Evolutionary conservation across 1,140 invertebrate genomes (phyloP).

Genomic region (Cydia fagiglandana): DNA sequence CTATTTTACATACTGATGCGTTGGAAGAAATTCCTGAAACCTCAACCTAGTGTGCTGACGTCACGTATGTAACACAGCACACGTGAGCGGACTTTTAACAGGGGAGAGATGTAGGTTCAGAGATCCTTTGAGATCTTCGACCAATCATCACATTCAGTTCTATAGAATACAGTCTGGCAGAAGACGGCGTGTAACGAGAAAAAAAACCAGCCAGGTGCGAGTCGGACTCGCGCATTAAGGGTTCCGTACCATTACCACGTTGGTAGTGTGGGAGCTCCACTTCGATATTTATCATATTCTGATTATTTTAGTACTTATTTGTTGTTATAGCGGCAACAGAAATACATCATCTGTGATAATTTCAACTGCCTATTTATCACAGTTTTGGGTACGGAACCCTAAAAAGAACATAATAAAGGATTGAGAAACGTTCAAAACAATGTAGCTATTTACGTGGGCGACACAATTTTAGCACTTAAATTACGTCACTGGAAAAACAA

Average conservation of each 20-base stretch:
- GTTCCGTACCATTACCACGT: no score
- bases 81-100: constrained; percentile 51
- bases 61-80: constrained; percentile 51
- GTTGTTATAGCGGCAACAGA: no score
- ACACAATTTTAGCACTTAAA: constrained; percentile 41
- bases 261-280: no score
- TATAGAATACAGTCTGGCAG: neutral
- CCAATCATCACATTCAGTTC: constrained; percentile 48
- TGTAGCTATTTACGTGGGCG: constrained; percentile 17
- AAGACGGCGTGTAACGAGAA: neutral
- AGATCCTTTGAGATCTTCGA: constrained; percentile 44
- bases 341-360: no score
- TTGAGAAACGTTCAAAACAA: neutral
- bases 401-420: neutral
- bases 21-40: constrained; percentile 36
- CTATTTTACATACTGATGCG: constrained; percentile 47
- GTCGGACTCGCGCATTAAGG: no score
- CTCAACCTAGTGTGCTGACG: constrained; percentile 41
- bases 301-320: no score
- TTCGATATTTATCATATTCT: no score
- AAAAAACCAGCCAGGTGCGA: neutral
- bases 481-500: constrained; percentile 37
- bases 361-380: no score
- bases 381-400: no score
- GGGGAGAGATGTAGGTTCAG: constrained; percentile 36